Evolutionary conservation across 2,113 vertebrate genomes (phyloP).

Genomic region (Athene cunicularia): DNA sequence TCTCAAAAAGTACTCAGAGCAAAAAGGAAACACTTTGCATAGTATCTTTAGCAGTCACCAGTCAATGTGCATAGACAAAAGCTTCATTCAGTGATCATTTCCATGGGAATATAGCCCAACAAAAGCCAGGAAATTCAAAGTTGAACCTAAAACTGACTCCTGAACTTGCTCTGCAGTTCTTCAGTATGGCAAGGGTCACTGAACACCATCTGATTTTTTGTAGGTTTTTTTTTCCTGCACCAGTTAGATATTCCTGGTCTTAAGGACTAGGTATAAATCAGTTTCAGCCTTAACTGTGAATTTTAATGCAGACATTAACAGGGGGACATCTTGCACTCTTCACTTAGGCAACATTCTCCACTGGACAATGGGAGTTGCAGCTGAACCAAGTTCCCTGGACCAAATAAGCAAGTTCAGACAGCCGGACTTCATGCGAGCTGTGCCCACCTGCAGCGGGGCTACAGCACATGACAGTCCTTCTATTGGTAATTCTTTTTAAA

Average conservation of each 20-base stretch:
- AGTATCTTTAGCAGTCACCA: background rate
- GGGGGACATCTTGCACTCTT: background rate
- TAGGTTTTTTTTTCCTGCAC: background rate
- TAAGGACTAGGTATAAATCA: background rate
- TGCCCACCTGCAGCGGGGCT: fast-evolving
- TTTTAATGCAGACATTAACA: background rate
- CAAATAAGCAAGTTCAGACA: background rate
- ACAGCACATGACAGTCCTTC: background rate
- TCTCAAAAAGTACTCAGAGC: background rate
- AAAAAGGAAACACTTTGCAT: background rate
- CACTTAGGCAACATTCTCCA: background rate
- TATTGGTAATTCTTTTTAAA: background rate
- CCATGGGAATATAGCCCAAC: background rate
- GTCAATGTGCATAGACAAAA: background rate
- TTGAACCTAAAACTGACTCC: background rate
- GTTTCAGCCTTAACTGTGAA: background rate
- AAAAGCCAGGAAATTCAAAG: background rate
- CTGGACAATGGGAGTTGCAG: background rate
- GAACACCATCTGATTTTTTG: background rate
- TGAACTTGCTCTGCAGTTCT: background rate
- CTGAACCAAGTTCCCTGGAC: background rate
- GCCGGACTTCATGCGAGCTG: fast-evolving
- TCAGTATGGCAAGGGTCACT: background rate
- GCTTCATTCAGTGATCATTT: background rate
- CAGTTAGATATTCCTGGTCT: background rate